These are phyloP conservation scores for Callyntrura sp. DNA, from an alignment of 2,888 invertebrate genomes.

Conservation along the genomic window DNA sequence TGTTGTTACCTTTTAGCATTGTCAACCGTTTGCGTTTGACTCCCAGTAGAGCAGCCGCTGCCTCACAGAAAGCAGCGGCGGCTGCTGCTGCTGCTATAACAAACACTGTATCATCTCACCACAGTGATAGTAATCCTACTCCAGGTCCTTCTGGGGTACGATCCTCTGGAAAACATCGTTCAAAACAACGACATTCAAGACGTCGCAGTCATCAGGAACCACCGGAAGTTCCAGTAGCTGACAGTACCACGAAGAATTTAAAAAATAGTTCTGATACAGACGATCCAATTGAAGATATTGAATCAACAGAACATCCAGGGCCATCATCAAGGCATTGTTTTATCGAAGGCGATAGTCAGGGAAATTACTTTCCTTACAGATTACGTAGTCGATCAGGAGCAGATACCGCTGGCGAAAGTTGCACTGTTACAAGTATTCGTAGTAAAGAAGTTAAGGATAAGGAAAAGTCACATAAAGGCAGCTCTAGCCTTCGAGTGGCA, in stretches of 20 bases:
- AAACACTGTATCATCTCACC: neutral
- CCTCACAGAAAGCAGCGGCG: constrained; percentile 80
- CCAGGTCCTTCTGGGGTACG: constrained; percentile 66
- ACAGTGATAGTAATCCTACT: constrained; percentile 42
- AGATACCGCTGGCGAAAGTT: constrained; percentile 56
- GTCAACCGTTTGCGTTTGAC: constrained; percentile 80
- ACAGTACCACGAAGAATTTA: constrained; percentile 15
- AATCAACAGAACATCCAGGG: constrained; percentile 72
- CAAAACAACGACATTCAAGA: constrained; percentile 67
- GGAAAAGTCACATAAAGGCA: constrained; percentile 39
- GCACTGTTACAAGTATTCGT: neutral
- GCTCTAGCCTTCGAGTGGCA: constrained; percentile 76
- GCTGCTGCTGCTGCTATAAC: constrained; percentile 70
- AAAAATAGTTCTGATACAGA: constrained; percentile 68
- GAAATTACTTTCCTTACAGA: constrained; percentile 78
- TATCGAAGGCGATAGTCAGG: constrained; percentile 33
- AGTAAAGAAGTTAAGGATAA: constrained; percentile 52
- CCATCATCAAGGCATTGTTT: constrained; percentile 77
- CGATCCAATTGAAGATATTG: constrained; percentile 70
- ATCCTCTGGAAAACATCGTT: constrained; percentile 64
- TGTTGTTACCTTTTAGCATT: constrained; percentile 61
- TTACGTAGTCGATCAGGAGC: constrained; percentile 80
- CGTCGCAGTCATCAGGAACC: constrained; percentile 69
- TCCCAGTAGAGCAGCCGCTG: constrained; percentile 83
- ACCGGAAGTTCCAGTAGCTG: constrained; percentile 52